Base-by-base conservation (phyloP, 2,888 invertebrate species). In the Hypomecis punctinalis region DNA sequence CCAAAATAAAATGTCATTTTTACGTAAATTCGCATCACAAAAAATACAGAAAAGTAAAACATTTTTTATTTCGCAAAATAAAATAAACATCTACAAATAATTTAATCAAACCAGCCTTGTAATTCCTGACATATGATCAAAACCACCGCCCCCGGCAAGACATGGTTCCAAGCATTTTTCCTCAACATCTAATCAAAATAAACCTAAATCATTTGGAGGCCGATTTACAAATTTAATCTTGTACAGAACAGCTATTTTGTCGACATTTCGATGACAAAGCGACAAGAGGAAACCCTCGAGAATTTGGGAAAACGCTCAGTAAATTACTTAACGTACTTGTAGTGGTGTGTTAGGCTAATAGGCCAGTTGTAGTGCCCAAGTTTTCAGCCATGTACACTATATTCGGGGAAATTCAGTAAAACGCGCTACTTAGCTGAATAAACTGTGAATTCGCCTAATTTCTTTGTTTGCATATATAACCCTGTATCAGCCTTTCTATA, bases 171-270 rank as follows among this genome's bases (percentile, higher is more conserved):
- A 37, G 13, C 13, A 35, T 52, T 52, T 43, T 52, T 52, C 52
- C 40, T 65, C 23, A 42, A 39, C 52, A 47, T 42, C 40, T 46
- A 57, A 62, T 62, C 55, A 51, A 62, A 62, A 56, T 52, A n/a
- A 47, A 43, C 43, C 52, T 36, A 9, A 23, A 42, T 54, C 51
- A 55, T 61, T 10, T 43, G 40, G 40, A 40, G 10, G 23, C 11
- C 55, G 37, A 55, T 63, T 60, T 53, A 53, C 52, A 48, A 60
- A 60, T 60, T 63, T 59, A 60, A 63, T 67, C 58, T 54, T 33
- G 42, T 54, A 39, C 45, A 35, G 46, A 61, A 47, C 37, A 62
- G 55, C 37, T 57, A 53, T 49, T 63, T 58, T 48, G 53, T 42
- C 45, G 51, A 55, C 45, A n/a, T 11, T 33, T n/a, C 5, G 23